Conservation (phyloP, 2,888 invertebrate species). For the Spodoptera littoralis region DNA sequence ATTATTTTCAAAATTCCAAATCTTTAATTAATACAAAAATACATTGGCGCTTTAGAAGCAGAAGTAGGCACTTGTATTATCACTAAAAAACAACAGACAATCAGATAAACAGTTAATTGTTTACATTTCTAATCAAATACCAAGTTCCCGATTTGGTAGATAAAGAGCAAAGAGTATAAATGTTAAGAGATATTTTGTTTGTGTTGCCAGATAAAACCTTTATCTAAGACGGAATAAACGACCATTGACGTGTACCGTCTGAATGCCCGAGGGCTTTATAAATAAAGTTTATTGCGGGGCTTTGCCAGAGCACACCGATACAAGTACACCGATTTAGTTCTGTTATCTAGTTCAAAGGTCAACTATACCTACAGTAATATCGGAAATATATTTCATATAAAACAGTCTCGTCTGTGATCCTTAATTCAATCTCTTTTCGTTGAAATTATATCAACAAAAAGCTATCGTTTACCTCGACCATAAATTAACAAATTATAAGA, state of each 20-base stretch:
- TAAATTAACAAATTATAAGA: neutral
- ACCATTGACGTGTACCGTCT: conserved; percentile 11
- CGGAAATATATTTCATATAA: too few relatives aligned
- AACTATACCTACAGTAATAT: neutral
- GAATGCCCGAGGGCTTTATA: conserved; percentile 9
- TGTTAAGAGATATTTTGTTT: conserved; percentile 9
- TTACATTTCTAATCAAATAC: conserved; percentile 12
- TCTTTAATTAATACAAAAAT: too few relatives aligned
- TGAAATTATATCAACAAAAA: neutral
- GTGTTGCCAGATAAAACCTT: conserved; percentile 19
- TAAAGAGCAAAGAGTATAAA: too few relatives aligned
- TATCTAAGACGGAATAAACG: conserved; percentile 20
- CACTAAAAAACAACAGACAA: conserved; percentile 16
- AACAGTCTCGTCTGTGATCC: too few relatives aligned
- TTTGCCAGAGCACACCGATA: conserved; percentile 3
- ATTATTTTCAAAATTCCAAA: too few relatives aligned
- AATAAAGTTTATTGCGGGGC: conserved; percentile 20
- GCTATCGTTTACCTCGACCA: neutral
- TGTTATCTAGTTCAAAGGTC: conserved; percentile 18
- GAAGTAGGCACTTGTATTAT: conserved; percentile 15
- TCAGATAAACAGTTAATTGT: conserved; percentile 21
- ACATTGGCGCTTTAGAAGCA: too few relatives aligned
- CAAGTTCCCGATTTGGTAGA: conserved; percentile 7
- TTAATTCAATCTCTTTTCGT: neutral
- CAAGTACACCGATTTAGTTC: conserved; percentile 11